A percentile compares a stretch with the other conserved stretches of the same genome.
Conservation (phyloP, 1,140 invertebrate genomes). For the Drosophila ambigua region DNA sequence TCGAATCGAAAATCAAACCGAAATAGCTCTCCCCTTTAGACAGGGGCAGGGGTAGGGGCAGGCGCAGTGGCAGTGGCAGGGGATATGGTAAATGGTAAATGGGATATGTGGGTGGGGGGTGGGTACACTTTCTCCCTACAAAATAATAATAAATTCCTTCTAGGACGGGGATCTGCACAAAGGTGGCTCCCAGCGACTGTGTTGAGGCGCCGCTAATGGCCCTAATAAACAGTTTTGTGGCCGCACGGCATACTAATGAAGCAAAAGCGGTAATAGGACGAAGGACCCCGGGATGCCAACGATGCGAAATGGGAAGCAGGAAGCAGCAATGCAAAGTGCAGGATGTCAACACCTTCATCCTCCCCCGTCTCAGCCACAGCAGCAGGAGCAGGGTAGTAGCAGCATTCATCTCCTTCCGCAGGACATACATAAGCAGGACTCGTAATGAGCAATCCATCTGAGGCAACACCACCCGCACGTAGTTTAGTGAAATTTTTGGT, state of each 20-base stretch:
- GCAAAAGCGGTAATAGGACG: not conserved
- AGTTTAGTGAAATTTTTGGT: conserved; percentile 78
- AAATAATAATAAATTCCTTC: conserved; percentile 4
- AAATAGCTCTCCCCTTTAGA: not conserved
- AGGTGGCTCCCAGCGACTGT: conserved; percentile 18
- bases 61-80: no score
- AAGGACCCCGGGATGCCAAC: conserved; percentile 35
- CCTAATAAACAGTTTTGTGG: conserved; percentile 79
- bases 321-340: conserved; percentile 50
- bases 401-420: conserved; percentile 33
- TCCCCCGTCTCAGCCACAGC: not conserved
- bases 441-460: conserved; percentile 80
- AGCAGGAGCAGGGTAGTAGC: no score
- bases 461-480: conserved; percentile 72
- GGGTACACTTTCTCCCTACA: not conserved
- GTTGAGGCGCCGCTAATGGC: conserved; percentile 74
- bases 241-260: conserved; percentile 77
- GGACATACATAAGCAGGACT: not conserved
- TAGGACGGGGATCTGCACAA: not conserved
- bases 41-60: not conserved
- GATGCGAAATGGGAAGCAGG: not conserved
- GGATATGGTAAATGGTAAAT: no score
- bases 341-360: conserved; percentile 69
- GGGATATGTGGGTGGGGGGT: not conserved
- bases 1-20: conserved; percentile 3